Base-by-base conservation (phyloP, 1,140 invertebrate genomes). In the Aphis gossypii region DNA sequence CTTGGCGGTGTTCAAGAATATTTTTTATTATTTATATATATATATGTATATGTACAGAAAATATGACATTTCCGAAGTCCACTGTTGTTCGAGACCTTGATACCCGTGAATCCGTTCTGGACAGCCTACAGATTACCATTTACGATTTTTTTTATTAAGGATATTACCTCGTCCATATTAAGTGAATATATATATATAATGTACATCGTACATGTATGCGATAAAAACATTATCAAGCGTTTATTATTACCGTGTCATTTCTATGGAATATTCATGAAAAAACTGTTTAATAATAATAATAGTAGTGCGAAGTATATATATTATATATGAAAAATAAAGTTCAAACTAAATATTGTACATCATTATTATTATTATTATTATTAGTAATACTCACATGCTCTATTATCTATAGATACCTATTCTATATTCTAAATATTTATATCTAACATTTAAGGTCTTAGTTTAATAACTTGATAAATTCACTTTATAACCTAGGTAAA, bases 41-140 rank as follows among this genome's bases (percentile, higher is more conserved):
- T n/a, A 60, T 25, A 25, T 23, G 14, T 60, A 20, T 35, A 25
- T 60, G 14, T 51, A 18, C 48, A 88, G 38, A 44, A 21, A 41
- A 35, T 93, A 48, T 84, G 87, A 94, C 54, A 92, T 56, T 91
- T 90, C 93, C 89, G 35, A 87, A 92, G 93, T 92, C 83, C 90
- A 86, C 25, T 54, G 76, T 21, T 92, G 90, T 82, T 44, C 68
- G 7, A 84, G 92, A 84, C 92, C 92, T 93, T 93, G 92, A 84
- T 54, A 38, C 30, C n/a, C 44, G 41, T 51, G 76, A 84, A 92
- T 93, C 38, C 48, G 92, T 86, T 93, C 92, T 93, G 92, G 92
- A 84, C 92, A 93, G 82, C 92, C 92, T 93, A 93, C 51, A 93
- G 82, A 44, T 92, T 93, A 54, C 92, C 92, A 86, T 93, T 86